Conservation (phyloP, 2,888 invertebrate species). For the Tribolium freemani region DNA sequence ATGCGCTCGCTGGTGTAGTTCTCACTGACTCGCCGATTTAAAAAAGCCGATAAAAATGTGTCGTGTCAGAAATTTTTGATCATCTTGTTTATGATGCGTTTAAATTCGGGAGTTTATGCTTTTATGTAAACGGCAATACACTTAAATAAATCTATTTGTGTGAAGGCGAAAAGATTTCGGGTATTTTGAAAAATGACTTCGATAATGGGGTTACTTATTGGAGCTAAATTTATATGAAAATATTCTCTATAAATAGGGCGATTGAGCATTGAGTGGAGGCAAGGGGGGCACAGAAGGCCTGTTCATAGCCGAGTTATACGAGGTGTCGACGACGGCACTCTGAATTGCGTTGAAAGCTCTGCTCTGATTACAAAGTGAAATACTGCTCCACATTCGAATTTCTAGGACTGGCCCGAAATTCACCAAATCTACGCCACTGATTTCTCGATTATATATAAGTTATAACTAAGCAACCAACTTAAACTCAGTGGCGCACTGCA, state of each 20-base stretch:
- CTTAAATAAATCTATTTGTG: conserved; percentile 61
- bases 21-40: conserved; percentile 9
- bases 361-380: conserved; percentile 40
- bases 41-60: neutral
- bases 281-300: conserved; percentile 41
- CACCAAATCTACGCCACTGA: no score
- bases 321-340: conserved; percentile 59
- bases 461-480: no score
- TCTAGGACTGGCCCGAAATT: no score
- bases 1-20: neutral
- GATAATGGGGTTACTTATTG: conserved; percentile 51
- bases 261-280: conserved; percentile 43
- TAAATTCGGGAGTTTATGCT: conserved; percentile 54
- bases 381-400: conserved; percentile 17
- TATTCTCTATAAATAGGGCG: conserved; percentile 54
- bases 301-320: conserved; percentile 53
- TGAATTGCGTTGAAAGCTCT: conserved; percentile 52
- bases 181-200: conserved; percentile 59
- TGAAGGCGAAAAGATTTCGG: conserved; percentile 55
- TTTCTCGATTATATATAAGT: no score
- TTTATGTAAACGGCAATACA: conserved; percentile 53
- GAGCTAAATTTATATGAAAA: conserved; percentile 48
- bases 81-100: conserved; percentile 49
- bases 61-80: conserved; percentile 6
- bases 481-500: no score